Evolutionary conservation across 2,797 vertebrate genomes (phyloP), one percentile per base, ranked within the genome.

Genomic region (Thaleichthys pacificus): DNA sequence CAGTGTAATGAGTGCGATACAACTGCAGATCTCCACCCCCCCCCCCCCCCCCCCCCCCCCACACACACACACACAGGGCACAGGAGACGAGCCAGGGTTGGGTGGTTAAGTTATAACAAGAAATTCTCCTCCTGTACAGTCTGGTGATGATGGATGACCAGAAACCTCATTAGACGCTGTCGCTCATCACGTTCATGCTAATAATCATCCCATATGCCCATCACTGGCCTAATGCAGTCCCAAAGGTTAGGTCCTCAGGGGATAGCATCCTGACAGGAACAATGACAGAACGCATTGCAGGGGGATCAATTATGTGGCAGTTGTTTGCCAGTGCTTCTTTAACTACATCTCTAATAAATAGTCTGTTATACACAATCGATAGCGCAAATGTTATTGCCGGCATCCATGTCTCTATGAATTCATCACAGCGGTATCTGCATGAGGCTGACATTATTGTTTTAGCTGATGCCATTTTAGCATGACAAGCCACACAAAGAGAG

Each of bases 401-500:
- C 61, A 65, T 69, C 35, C 0, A 2, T 68, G 74, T 77, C 66
- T 69, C 70, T 49, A 69, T 61, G 71, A 68, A 68, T 77, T 61
- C 32, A 70, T 62, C 63, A 42, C 21, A 66, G 56, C 68, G 65
- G 74, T 69, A 71, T 70, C 75, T 63, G 60, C 9, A 38, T 61
- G 26, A 22, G 57, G 73, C 63, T 78, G 72, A 70, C 68, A 38
- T 42, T 47, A 61, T 42, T 38, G 35, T 35, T 56, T 49, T 32
- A 66, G 75, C 22, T 73, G n/a, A 57, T 64, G 11, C 49, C 21
- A 65, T 67, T 74, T 75, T 68, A 42, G 66, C 69, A 76, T 62
- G 57, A 80, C 61, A 66, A 72, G 68, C 77, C 83, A 78, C 77
- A 80, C 72, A 79, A 74, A 64, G 35, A 32, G 17, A 74, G 69